These are phyloP conservation scores for Lepidotrigona ventralis DNA, from an alignment of 1,140 invertebrate genomes.

Conservation along the genomic window DNA sequence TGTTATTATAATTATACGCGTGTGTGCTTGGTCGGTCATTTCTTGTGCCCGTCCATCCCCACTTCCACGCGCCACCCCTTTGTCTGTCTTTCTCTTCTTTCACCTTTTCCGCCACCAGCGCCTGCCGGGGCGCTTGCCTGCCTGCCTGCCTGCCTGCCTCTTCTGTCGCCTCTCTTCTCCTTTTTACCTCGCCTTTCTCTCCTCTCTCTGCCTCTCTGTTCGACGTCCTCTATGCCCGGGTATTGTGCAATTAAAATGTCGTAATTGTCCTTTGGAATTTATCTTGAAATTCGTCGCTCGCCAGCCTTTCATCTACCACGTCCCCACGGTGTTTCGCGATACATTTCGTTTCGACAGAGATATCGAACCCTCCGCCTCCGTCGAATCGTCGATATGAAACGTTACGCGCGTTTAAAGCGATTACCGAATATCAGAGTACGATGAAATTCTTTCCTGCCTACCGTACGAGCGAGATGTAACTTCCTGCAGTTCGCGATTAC, in stretches of 20 bases:
- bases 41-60: slow-evolving; percentile 64
- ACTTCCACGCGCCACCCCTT: slow-evolving; percentile 28
- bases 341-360: background rate
- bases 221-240: slow-evolving; percentile 50
- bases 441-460: background rate
- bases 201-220: slow-evolving; percentile 33
- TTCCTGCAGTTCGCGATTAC: background rate
- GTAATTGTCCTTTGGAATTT: slow-evolving; percentile 71
- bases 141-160: slow-evolving; percentile 11
- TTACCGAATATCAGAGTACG: background rate
- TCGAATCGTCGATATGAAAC: background rate
- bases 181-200: slow-evolving; percentile 48
- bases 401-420: background rate
- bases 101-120: slow-evolving; percentile 29
- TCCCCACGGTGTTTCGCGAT: background rate
- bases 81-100: slow-evolving; percentile 49
- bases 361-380: background rate
- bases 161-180: slow-evolving; percentile 41
- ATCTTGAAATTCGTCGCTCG: slow-evolving; percentile 67
- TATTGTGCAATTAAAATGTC: slow-evolving; percentile 74
- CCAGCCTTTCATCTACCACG: slow-evolving; percentile 28
- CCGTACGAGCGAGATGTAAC: background rate
- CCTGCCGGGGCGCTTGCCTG: no score
- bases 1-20: slow-evolving; percentile 80
- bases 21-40: slow-evolving; percentile 71